A percentile compares a stretch with the other conserved stretches of the same genome.
Evolutionary conservation across 2,113 vertebrate genomes (phyloP).

Genomic region (Polypterus senegalus): DNA sequence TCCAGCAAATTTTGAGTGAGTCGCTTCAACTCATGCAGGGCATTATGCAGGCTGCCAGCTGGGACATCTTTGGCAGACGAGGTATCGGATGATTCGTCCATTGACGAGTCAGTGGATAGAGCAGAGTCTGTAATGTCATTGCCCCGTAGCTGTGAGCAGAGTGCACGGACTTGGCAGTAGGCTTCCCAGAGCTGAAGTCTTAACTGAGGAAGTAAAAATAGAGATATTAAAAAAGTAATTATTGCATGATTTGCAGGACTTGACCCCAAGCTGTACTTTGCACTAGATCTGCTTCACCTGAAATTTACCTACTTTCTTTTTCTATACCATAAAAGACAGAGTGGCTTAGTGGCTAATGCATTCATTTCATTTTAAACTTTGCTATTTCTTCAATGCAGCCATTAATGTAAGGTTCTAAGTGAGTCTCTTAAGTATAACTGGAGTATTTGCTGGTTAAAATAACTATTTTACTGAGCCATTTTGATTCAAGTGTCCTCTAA

Average conservation of each 20-base stretch:
- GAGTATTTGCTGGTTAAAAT: no score
- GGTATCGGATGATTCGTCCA: slow-evolving; percentile 96
- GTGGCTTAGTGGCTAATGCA: no score
- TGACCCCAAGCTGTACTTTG: no score
- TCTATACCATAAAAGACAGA: no score
- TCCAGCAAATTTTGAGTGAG: slow-evolving; percentile 89
- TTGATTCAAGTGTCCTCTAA: no score
- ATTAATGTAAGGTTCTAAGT: no score
- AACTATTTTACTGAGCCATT: no score
- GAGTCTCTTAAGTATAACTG: no score
- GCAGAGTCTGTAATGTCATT: slow-evolving; percentile 90
- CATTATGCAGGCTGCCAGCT: slow-evolving; percentile 75
- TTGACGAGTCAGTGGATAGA: slow-evolving; percentile 90
- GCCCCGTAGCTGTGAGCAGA: slow-evolving; percentile 90
- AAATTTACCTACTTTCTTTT: no score
- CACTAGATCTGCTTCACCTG: no score
- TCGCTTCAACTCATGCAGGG: slow-evolving; percentile 79
- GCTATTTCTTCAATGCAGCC: no score
- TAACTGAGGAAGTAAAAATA: slow-evolving; percentile 49
- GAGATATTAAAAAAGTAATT: neutral
- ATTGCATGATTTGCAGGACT: neutral
- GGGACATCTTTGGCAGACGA: slow-evolving; percentile 89
- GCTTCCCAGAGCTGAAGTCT: slow-evolving; percentile 94
- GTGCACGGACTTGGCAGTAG: slow-evolving; percentile 84
- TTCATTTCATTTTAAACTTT: no score